phyloP scores from a whole-genome alignment of 2,888 invertebrate species.

The Actias luna region DNA sequence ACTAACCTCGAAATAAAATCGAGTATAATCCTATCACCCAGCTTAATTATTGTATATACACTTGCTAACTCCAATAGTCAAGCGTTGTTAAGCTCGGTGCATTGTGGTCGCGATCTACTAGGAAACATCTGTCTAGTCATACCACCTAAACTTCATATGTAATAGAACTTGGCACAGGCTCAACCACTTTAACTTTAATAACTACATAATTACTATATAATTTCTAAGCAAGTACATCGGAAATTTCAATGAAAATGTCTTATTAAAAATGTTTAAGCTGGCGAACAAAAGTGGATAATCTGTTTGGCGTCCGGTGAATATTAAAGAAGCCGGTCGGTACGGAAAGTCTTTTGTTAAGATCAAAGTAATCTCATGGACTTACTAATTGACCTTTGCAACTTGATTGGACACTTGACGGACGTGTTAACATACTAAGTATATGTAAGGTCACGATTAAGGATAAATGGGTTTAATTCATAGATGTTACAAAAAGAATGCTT shows the following conservation, averaged over 20 bases:
- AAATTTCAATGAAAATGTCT: conserved; percentile 59
- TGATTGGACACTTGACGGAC: conserved; percentile 36
- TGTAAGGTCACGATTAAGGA: conserved; percentile 5
- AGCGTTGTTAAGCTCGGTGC: too few species aligned
- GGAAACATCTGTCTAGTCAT: too few species aligned
- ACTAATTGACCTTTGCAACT: conserved; percentile 73
- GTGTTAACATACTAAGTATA: conserved; percentile 2
- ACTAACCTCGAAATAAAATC: too few species aligned
- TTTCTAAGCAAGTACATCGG: conserved; percentile 46
- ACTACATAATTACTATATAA: conserved; percentile 33
- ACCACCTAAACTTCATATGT: neutral
- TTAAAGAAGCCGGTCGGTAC: conserved; percentile 64
- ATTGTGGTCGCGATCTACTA: too few species aligned
- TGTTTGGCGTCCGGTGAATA: conserved; percentile 67
- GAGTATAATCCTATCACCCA: too few species aligned
- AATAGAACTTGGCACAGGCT: neutral
- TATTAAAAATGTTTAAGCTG: conserved; percentile 71
- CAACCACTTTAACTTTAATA: neutral
- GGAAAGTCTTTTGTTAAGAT: conserved; percentile 66
- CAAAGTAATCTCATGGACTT: conserved; percentile 62
- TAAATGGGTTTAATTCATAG: neutral
- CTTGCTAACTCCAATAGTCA: too few species aligned
- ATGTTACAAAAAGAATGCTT: neutral
- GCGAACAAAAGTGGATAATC: conserved; percentile 74
- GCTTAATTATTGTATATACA: too few species aligned